Conservation (phyloP, 2,888 invertebrate species). For the Leptura quadrifasciata region DNA sequence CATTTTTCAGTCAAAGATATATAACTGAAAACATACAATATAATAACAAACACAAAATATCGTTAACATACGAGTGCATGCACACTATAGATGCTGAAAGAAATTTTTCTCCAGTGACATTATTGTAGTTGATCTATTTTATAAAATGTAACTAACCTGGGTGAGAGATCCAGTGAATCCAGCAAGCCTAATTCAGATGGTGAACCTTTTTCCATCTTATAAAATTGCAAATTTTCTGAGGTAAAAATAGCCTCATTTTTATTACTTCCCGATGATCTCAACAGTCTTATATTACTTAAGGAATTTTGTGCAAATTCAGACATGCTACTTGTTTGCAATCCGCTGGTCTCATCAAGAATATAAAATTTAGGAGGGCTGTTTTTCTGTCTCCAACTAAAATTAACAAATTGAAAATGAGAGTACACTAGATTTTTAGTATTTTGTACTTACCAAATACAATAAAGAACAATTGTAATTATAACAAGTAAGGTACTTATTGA, state of each 20-base stretch:
- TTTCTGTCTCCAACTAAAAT: conserved; percentile 41
- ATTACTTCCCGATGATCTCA: conserved; percentile 27
- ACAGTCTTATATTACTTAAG: conserved; percentile 39
- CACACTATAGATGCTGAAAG: too few relatives aligned
- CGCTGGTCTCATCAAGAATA: conserved; percentile 38
- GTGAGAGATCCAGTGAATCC: conserved; percentile 41
- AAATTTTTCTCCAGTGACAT: too few relatives aligned
- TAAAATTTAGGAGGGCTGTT: conserved; percentile 36
- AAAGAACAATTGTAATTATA: conserved; percentile 42
- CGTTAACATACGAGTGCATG: too few relatives aligned
- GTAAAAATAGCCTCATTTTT: conserved; percentile 39
- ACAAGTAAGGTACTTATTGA: conserved; percentile 39
- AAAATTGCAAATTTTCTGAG: conserved; percentile 48
- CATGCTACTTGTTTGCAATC: conserved; percentile 25
- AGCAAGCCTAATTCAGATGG: conserved; percentile 27
- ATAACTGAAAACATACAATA: too few relatives aligned
- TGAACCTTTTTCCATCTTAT: conserved; percentile 16
- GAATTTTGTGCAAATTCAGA: conserved; percentile 39
- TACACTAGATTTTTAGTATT: not conserved
- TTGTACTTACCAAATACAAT: conserved; percentile 47
- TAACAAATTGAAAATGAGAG: not conserved
- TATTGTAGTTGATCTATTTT: not conserved
- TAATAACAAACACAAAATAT: too few relatives aligned
- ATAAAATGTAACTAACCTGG: conserved; percentile 33
- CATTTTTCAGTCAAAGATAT: too few relatives aligned